Conservation (phyloP, 2,797 vertebrate species). For the Botia kubotai region DNA sequence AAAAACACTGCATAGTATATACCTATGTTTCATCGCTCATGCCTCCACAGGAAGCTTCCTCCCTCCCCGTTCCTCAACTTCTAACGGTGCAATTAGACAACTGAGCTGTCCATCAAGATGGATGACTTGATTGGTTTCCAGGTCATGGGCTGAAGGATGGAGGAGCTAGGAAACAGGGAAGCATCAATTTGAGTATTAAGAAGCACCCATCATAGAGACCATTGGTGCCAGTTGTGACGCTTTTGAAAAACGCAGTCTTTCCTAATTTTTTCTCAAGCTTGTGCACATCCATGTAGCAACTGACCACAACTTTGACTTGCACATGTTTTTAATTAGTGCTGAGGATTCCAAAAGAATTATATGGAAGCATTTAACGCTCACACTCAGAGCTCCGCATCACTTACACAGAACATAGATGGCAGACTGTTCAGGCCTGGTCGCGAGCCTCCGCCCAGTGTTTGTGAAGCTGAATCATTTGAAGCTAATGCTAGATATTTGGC, state of each 20-base stretch:
- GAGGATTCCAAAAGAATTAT: conserved; percentile 73
- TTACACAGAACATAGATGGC: conserved; percentile 33
- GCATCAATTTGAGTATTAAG: too few relatives aligned
- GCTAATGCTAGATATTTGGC: conserved; percentile 47
- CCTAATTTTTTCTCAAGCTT: background rate
- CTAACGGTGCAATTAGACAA: too few relatives aligned
- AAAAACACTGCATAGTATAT: too few relatives aligned
- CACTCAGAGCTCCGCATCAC: conserved; percentile 72
- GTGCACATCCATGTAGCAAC: conserved; percentile 16
- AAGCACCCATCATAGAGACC: too few relatives aligned
- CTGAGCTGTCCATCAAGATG: too few relatives aligned
- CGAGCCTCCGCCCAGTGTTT: conserved; percentile 14
- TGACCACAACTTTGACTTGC: conserved; percentile 55
- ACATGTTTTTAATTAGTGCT: conserved; percentile 76
- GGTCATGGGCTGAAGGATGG: too few relatives aligned
- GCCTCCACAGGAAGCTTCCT: too few relatives aligned
- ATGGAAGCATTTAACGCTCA: conserved; percentile 75
- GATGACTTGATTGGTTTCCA: too few relatives aligned
- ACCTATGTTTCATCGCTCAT: too few relatives aligned
- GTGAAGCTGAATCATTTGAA: conserved; percentile 33
- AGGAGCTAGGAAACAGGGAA: too few relatives aligned
- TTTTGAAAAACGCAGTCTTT: background rate
- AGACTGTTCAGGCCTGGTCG: conserved; percentile 5
- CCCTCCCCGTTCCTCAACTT: too few relatives aligned
- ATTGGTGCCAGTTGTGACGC: too few relatives aligned